Conservation (phyloP, 1,140 invertebrate species). For the Cardiocondyla obscurior region DNA sequence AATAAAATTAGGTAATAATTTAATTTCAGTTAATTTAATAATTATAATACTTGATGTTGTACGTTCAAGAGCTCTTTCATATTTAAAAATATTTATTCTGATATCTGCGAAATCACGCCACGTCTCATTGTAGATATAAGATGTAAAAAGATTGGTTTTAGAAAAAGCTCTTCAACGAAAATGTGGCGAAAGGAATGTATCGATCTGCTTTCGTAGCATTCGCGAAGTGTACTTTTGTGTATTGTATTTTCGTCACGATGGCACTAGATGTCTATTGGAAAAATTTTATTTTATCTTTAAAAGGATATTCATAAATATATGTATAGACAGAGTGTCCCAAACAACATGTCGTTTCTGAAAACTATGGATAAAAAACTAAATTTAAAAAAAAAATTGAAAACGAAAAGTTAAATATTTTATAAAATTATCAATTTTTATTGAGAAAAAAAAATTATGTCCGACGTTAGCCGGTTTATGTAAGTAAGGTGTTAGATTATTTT, state of each 20-base stretch:
- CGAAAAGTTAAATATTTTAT: too few species aligned
- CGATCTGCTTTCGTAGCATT: slow-evolving; percentile 6
- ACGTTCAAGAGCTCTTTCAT: background rate
- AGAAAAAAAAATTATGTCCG: too few species aligned
- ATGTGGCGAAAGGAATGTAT: background rate
- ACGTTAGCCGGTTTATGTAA: too few species aligned
- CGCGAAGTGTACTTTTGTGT: slow-evolving; percentile 12
- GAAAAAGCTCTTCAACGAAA: slow-evolving; percentile 13
- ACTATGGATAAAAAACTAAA: too few species aligned
- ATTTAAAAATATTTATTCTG: background rate
- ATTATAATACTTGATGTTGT: background rate
- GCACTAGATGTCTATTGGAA: background rate
- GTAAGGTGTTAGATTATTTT: too few species aligned
- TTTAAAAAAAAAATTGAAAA: too few species aligned
- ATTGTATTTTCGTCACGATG: slow-evolving; percentile 27
- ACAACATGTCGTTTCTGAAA: too few species aligned
- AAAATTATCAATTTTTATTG: too few species aligned
- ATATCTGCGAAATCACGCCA: background rate
- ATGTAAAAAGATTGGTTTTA: slow-evolving; percentile 13
- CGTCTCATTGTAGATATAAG: background rate
- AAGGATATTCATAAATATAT: background rate
- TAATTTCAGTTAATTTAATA: background rate
- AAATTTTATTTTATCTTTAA: background rate
- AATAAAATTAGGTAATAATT: background rate
- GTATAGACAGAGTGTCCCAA: too few species aligned